Evolutionary conservation across 2,888 invertebrate genomes (phyloP).

Genomic region (Arctia plantaginis): DNA sequence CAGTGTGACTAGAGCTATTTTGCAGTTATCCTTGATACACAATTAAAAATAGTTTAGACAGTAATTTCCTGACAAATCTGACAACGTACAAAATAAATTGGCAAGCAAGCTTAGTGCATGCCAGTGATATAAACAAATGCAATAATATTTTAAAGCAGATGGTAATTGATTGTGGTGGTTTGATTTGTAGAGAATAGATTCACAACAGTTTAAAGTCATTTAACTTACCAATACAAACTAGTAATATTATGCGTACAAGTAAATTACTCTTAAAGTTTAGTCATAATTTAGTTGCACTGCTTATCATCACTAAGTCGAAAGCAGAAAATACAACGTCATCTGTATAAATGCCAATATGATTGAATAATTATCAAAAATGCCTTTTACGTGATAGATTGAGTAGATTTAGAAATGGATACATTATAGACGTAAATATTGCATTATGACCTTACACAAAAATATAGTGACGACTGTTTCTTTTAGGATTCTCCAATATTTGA

Average conservation of each 20-base stretch:
- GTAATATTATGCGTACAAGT: slow-evolving; percentile 20
- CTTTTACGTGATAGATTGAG: slow-evolving; percentile 29
- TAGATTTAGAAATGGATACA: slow-evolving; percentile 25
- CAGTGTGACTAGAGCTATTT: slow-evolving; percentile 72
- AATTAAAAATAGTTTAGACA: slow-evolving; percentile 39
- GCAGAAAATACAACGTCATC: slow-evolving; percentile 19
- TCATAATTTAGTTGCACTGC: slow-evolving; percentile 43
- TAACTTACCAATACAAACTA: slow-evolving; percentile 30
- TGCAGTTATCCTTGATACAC: slow-evolving; percentile 56
- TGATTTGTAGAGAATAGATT: slow-evolving; percentile 45
- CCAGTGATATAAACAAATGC: slow-evolving; percentile 30
- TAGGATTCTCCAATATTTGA: slow-evolving; percentile 83
- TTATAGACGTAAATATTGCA: not conserved
- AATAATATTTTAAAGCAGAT: slow-evolving; percentile 33
- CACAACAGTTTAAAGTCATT: slow-evolving; percentile 38
- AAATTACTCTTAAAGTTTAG: slow-evolving; percentile 13
- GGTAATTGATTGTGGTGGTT: slow-evolving; percentile 52
- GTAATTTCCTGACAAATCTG: slow-evolving; percentile 42
- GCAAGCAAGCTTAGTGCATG: slow-evolving; percentile 51
- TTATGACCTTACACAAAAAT: slow-evolving; percentile 3
- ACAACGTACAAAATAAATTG: slow-evolving; percentile 23
- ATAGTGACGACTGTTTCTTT: slow-evolving; percentile 38
- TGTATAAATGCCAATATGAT: not conserved
- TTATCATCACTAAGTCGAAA: slow-evolving; percentile 38
- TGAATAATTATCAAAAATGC: slow-evolving; percentile 26